phyloP scores from a whole-genome alignment of 1,140 invertebrate species.

The Latrodectus geometricus region DNA sequence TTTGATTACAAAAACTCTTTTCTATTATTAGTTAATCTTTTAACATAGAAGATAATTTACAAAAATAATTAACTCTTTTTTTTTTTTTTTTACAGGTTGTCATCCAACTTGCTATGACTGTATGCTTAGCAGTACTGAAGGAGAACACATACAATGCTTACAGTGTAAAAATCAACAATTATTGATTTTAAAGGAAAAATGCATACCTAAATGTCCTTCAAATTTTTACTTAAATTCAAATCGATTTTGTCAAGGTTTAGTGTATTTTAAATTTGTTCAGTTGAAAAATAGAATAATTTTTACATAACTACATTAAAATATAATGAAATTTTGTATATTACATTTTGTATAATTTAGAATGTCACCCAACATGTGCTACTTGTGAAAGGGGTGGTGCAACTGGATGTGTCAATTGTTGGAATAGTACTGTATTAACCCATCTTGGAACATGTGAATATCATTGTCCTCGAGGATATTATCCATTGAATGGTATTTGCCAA shows the following conservation, averaged over 20 bases:
- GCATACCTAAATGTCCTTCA: not conserved
- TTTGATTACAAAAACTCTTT: no score
- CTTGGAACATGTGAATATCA: constrained; percentile 34
- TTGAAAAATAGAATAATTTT: no score
- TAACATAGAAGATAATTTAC: not conserved
- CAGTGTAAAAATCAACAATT: constrained; percentile 30
- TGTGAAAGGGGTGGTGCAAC: constrained; percentile 45
- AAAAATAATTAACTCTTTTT: not conserved
- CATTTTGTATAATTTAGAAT: not conserved
- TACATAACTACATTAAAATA: no score
- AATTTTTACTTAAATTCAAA: constrained; percentile 36
- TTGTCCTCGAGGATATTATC: constrained; percentile 38
- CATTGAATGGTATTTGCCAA: constrained; percentile 35
- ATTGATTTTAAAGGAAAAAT: constrained; percentile 33
- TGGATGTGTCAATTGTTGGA: constrained; percentile 35
- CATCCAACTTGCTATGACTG: constrained; percentile 36
- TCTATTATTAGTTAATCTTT: no score
- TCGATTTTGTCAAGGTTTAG: constrained; percentile 23
- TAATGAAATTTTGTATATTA: not conserved
- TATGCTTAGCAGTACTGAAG: constrained; percentile 13
- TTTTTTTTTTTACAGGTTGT: constrained; percentile 18
- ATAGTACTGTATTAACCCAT: constrained; percentile 38
- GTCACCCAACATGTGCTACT: constrained; percentile 35
- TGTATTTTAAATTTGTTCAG: not conserved
- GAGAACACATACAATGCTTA: constrained; percentile 8